Conservation (phyloP, 2,888 invertebrate genomes). For the Epiblema foenella region DNA sequence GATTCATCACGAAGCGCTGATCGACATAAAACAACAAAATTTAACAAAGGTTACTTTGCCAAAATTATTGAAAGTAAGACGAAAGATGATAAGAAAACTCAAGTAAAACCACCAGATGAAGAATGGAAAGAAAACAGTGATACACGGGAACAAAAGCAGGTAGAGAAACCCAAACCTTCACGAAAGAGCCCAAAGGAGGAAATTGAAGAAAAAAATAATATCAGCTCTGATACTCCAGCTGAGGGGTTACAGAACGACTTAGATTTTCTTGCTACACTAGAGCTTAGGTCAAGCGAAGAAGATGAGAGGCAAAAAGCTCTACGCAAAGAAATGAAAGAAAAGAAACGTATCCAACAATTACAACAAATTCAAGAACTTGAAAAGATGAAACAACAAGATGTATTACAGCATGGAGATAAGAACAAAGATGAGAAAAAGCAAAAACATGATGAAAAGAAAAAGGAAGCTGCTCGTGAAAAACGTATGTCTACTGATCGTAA, state of each 20-base stretch:
- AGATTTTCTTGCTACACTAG: constrained; percentile 85
- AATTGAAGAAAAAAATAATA: constrained; percentile 57
- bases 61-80: constrained; percentile 86
- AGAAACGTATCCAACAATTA: constrained; percentile 80
- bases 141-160: constrained; percentile 55
- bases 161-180: constrained; percentile 62
- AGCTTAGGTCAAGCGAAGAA: constrained; percentile 85
- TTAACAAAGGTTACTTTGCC: constrained; percentile 85
- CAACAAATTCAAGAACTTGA: constrained; percentile 81
- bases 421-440: constrained; percentile 75
- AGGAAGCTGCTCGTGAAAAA: constrained; percentile 77
- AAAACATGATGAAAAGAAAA: constrained; percentile 77
- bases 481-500: constrained; percentile 81
- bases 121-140: constrained; percentile 67
- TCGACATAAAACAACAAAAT: constrained; percentile 81
- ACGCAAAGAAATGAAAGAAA: constrained; percentile 84
- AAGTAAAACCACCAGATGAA: constrained; percentile 78
- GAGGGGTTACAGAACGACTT: constrained; percentile 81
- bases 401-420: constrained; percentile 76
- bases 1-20: constrained; percentile 80
- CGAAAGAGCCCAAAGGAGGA: constrained; percentile 66
- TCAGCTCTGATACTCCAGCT: constrained; percentile 55
- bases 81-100: constrained; percentile 85
- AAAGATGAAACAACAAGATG: constrained; percentile 80
- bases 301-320: constrained; percentile 84